Evolutionary conservation across 2,888 invertebrate species (phyloP), one percentile per base, ranked within the genome.

Genomic region (Ypsolopha sequella): DNA sequence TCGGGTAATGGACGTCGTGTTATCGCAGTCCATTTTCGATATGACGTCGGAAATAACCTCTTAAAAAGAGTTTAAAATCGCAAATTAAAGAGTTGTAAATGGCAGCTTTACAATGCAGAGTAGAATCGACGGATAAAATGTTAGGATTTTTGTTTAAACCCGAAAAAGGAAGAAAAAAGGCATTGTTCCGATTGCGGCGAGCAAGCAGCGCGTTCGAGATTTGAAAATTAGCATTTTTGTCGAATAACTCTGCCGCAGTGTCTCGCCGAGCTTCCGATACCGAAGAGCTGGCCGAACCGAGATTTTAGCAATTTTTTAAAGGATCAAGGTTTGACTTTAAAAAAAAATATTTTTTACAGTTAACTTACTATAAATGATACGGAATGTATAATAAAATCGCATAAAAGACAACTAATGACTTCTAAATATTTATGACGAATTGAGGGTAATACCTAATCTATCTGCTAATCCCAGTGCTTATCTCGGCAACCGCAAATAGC

Each of bases 161-260:
- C 24, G 34, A 36, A n/a, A 50, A 41, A 50, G 38, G 33, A 39
- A 76, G 72, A 70, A 69, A 65, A 24, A 24, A 63, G 68, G 72
- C 73, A 73, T 68, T 69, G 73, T 72, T 70, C 72, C 74, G 81
- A 78, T 75, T 75, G 81, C 70, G 72, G 74, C 72, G 64, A 68
- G 71, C 71, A 69, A 73, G 70, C 69, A 61, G 68, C 70, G 72
- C 71, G 78, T 73, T 75, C 70, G 80, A 85, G 82, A 85, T 85
- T 82, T 82, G 80, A 76, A 76, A 84, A 86, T 86, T 86, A 81
- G 84, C 85, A 86, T 86, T 84, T 86, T 86, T 82, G 84, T 78
- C 82, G 80, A 77, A 85, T 86, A 86, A 86, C 77, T 86, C 84
- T 84, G 74, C 68, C 58, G 70, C 70, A 71, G 76, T 82, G 82